Percentiles rank a stretch among this genome's conserved stretches.
Evolutionary conservation across 1,140 invertebrate species (phyloP).

Genomic region (Theocolax elegans): DNA sequence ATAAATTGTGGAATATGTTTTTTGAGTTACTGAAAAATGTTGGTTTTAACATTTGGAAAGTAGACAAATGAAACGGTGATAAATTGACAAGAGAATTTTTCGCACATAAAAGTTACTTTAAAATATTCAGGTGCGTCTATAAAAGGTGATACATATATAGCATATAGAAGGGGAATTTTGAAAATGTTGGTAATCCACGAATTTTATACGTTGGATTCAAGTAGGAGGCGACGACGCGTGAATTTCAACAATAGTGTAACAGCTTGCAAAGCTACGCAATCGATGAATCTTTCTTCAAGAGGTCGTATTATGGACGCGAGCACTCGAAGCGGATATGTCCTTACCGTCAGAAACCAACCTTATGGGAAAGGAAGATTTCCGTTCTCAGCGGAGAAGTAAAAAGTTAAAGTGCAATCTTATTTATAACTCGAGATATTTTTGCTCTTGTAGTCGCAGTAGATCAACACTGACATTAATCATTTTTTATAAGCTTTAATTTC

Average conservation of each 20-base stretch:
- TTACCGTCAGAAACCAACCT: neutral
- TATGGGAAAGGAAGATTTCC: neutral
- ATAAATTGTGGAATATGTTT: too few species aligned
- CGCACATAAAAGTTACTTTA: constrained; percentile 10
- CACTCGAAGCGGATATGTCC: constrained; percentile 19
- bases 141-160: neutral
- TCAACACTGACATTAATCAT: too few species aligned
- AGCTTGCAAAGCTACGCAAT: constrained; percentile 18
- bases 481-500: neutral
- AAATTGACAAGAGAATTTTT: too few species aligned
- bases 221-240: constrained; percentile 14
- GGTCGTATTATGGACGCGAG: constrained; percentile 19
- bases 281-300: constrained; percentile 19
- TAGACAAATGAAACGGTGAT: too few species aligned
- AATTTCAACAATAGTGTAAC: constrained; percentile 30
- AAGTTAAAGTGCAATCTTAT: too few species aligned
- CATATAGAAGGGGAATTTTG: constrained; percentile 1
- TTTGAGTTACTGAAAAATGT: too few species aligned
- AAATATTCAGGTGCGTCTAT: neutral
- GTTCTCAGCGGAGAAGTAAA: too few species aligned
- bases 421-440: too few species aligned
- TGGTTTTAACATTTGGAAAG: too few species aligned
- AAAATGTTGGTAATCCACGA: constrained; percentile 22
- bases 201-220: constrained; percentile 4
- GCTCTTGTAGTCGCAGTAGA: too few species aligned